phyloP scores from a whole-genome alignment of 2,113 vertebrate species.

The Aegypius monachus region DNA sequence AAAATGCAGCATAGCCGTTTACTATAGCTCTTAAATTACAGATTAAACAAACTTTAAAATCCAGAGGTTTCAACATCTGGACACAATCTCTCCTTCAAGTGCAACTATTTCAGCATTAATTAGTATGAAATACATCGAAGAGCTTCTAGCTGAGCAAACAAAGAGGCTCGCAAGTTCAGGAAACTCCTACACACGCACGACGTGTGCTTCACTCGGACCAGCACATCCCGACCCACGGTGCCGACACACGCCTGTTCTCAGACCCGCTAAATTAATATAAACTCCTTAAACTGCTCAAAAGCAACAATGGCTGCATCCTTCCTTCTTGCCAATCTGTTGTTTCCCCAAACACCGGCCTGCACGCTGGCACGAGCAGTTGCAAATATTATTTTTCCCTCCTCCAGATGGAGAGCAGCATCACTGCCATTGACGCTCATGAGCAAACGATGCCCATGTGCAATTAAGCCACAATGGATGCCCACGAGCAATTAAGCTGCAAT shows the following conservation, averaged over 20 bases:
- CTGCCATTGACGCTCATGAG: rapidly evolving
- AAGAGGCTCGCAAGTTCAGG: background rate
- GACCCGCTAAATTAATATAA: background rate
- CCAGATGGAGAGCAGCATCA: background rate
- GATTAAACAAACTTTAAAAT: background rate
- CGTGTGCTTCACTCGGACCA: background rate
- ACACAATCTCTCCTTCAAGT: background rate
- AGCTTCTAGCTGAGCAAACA: background rate
- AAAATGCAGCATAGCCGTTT: background rate
- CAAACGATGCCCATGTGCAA: background rate
- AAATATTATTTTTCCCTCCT: background rate
- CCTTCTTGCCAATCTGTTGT: background rate
- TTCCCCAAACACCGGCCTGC: rapidly evolving
- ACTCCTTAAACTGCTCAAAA: background rate
- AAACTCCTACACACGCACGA: background rate
- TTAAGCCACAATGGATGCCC: background rate
- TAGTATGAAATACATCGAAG: background rate
- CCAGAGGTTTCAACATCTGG: background rate
- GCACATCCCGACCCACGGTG: background rate
- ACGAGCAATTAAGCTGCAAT: no score
- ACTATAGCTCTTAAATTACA: no score
- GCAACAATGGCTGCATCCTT: background rate
- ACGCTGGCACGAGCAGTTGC: background rate
- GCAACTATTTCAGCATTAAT: background rate
- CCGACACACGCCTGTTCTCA: background rate